Conservation (phyloP, 2,797 vertebrate genomes). For the Crocidura indochinensis region DNA sequence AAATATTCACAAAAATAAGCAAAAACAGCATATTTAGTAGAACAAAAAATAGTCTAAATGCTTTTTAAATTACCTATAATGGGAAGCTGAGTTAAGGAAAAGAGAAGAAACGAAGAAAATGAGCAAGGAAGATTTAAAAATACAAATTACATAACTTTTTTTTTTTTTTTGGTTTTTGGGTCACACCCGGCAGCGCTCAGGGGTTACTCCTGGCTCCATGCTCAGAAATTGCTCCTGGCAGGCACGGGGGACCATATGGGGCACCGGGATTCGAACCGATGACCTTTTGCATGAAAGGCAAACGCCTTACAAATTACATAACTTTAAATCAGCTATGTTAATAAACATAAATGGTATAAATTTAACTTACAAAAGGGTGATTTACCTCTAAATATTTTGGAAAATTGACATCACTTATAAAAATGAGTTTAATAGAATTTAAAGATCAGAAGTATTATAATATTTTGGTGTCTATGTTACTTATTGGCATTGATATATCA, state of each 20-base stretch:
- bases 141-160: constrained; percentile 11
- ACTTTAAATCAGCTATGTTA: constrained; percentile 38
- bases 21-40: background rate
- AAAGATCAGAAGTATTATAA: background rate
- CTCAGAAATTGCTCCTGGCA: too few species aligned
- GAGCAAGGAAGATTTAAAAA: constrained; percentile 9
- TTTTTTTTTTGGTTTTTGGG: too few species aligned
- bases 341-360: constrained; percentile 21
- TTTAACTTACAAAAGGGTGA: constrained; percentile 10
- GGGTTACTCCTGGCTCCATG: too few species aligned
- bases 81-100: too few species aligned
- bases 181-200: too few species aligned
- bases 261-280: too few species aligned
- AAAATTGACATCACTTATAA: background rate
- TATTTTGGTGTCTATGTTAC: background rate
- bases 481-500: background rate
- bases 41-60: background rate
- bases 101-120: background rate
- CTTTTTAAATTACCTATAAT: background rate
- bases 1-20: constrained; percentile 34
- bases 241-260: too few species aligned
- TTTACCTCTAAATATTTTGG: background rate
- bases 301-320: constrained; percentile 25
- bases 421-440: constrained; percentile 52
- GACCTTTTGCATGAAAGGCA: too few species aligned